Conservation (phyloP, 2,113 vertebrate genomes). For the Nettapus auritus region DNA sequence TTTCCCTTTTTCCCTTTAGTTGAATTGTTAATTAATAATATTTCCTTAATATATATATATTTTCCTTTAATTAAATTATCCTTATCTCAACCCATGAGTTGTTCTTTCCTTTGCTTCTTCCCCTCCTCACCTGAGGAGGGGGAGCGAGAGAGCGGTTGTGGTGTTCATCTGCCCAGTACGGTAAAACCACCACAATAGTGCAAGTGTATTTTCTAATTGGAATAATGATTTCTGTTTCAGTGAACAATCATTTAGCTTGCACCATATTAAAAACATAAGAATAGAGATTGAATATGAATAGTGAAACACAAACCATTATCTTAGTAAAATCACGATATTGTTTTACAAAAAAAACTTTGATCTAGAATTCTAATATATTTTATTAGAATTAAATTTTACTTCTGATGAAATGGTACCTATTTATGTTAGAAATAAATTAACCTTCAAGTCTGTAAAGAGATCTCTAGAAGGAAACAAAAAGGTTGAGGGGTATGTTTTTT, state of each 20-base stretch:
- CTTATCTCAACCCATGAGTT: no score
- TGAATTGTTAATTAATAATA: no score
- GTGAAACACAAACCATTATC: neutral
- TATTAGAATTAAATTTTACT: slow-evolving; percentile 25
- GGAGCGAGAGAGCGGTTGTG: no score
- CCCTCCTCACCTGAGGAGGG: no score
- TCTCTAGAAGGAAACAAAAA: neutral
- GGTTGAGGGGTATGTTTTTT: neutral
- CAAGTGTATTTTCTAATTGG: neutral
- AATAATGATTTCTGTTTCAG: slow-evolving; percentile 35
- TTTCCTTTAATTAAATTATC: no score
- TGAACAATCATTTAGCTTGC: neutral
- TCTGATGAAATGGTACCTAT: neutral
- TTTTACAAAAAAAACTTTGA: neutral
- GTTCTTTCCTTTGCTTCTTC: no score
- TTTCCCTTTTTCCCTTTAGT: no score
- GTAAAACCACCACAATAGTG: no score
- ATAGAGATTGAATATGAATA: slow-evolving; percentile 1
- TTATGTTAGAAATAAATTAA: neutral
- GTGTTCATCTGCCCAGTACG: no score
- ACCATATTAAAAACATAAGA: neutral
- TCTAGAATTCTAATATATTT: neutral
- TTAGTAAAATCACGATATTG: neutral
- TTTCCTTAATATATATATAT: no score
- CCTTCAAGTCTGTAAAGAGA: neutral